Evolutionary conservation across 2,113 vertebrate species (phyloP).

Genomic region (Pomatorhinus ruficollis): DNA sequence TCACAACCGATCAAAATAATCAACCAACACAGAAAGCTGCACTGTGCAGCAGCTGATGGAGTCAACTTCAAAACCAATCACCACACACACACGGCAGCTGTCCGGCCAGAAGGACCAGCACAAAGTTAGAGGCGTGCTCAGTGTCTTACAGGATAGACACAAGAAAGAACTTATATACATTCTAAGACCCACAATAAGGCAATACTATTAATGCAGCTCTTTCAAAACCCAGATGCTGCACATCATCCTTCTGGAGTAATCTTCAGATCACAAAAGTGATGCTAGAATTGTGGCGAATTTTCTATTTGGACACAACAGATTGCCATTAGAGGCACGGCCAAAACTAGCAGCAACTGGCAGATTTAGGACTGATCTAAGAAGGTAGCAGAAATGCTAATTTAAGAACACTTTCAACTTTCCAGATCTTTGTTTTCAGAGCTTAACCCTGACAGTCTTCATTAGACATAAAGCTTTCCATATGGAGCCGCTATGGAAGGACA

Average conservation of each 20-base stretch:
- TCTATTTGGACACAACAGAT: neutral
- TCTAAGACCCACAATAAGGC: neutral
- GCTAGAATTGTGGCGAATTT: neutral
- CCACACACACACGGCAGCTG: neutral
- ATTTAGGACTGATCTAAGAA: neutral
- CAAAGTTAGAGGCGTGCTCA: neutral
- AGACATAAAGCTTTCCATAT: neutral
- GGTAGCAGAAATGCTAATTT: slow-evolving; percentile 3
- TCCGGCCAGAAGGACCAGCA: neutral
- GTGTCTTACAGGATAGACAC: neutral
- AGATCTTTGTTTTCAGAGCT: slow-evolving; percentile 14
- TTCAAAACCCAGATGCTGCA: neutral
- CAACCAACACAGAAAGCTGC: neutral
- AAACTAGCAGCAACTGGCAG: neutral
- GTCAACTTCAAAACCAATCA: neutral
- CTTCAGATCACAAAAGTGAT: neutral
- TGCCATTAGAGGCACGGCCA: neutral
- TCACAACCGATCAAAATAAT: neutral
- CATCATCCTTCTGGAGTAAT: neutral
- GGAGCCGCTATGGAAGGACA: neutral
- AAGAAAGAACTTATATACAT: neutral
- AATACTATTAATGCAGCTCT: neutral
- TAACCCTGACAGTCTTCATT: slow-evolving; percentile 5
- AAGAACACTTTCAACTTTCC: neutral
- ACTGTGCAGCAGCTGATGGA: neutral